Conservation (phyloP, 2,113 vertebrate genomes). For the Emydocephalus ijimae region DNA sequence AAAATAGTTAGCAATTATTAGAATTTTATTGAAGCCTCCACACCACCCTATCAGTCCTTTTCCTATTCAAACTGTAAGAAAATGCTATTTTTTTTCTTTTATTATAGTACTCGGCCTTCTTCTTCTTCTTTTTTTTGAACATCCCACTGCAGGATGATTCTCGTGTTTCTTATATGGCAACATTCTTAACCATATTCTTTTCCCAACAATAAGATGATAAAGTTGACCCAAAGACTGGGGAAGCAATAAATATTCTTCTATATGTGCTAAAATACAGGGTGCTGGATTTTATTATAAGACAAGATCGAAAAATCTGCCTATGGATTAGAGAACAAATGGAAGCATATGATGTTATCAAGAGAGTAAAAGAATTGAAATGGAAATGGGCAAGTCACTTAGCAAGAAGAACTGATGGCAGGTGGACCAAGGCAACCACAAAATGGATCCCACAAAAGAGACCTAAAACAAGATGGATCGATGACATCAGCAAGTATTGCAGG, state of each 20-base stretch:
- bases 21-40: not conserved
- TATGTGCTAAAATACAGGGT: not conserved
- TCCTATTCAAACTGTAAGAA: not conserved
- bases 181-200: not conserved
- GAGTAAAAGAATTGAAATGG: no score
- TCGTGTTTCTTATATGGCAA: not conserved
- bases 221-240: not conserved
- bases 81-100: no score
- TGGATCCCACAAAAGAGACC: no score
- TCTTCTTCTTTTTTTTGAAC: not conserved
- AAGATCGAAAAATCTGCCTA: no score
- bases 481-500: no score
- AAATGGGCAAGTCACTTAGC: no score
- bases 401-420: no score
- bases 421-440: no score
- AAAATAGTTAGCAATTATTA: not conserved
- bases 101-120: not conserved
- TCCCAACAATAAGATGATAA: not conserved
- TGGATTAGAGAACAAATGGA: no score
- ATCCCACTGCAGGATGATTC: not conserved
- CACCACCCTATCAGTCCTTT: not conserved
- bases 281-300: no score
- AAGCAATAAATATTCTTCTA: not conserved
- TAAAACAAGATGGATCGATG: no score
- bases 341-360: no score